Evolutionary conservation across 2,888 invertebrate genomes (phyloP), one percentile per base, ranked within the genome.

Genomic region (Linyphia triangularis): DNA sequence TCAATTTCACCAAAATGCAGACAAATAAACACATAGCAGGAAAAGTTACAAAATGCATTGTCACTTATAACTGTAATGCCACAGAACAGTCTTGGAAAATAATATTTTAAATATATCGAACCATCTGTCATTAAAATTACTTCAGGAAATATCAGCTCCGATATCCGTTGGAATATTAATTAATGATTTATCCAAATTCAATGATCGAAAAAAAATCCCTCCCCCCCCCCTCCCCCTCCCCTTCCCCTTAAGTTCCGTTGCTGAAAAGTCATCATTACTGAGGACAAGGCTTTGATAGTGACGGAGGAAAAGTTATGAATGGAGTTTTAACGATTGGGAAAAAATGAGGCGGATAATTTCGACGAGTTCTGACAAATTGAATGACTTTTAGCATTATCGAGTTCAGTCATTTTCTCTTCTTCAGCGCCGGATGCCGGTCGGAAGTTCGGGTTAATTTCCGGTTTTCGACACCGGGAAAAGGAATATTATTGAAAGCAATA

Each of bases 371-470:
- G 78, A 79, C 67, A 67, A 67, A 65, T 30, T 79, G 78, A 79
- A 79, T 67, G 78, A 63, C 37, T 43, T 72, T 59, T 33, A 16
- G 37, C 30, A 61, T 61, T 61, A 72, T 72, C 61, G 82, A 72
- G 33, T 63, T 63, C 37, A 72, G 16, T 61, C 82, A 63, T 82
- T 40, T 51, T 51, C 16, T 51, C 77, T 59, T 70, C 61, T 79
- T 69, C 19, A 33, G 22, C 57, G 30, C 72, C 61, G 82, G 82
- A 82, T 63, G 63, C 28, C n/a, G 63, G 63, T 82, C 61, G 82
- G 82, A 82, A 82, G 59, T 28, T n/a, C 28, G 28, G 40, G 43
- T 72, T 72, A 43, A 72, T 72, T 82, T 82, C 82, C 82, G 82
- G 63, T 30, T 82, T 67, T 67, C 79, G 61, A 77, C 63, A 59